Conservation (phyloP, 1,140 invertebrate species). For the Glossosoma conforme region DNA sequence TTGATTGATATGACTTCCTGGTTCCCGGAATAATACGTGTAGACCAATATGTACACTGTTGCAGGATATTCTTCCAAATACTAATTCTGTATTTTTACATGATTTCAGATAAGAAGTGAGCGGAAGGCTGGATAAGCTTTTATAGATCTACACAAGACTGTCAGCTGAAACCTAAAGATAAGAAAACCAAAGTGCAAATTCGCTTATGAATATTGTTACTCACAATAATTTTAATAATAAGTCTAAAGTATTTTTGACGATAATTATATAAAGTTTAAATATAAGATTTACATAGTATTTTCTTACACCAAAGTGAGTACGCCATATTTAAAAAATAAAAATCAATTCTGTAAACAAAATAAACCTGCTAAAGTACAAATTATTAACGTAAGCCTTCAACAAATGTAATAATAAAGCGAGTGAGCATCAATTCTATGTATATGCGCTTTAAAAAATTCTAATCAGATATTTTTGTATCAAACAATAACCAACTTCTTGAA, state of each 20-base stretch:
- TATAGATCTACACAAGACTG: slow-evolving; percentile 24
- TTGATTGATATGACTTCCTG: too few species aligned
- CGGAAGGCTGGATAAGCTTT: too few species aligned
- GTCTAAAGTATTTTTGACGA: slow-evolving; percentile 23
- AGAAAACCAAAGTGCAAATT: slow-evolving; percentile 32
- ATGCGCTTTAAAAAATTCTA: slow-evolving; percentile 25
- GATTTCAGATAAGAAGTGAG: too few species aligned
- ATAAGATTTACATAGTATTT: slow-evolving; percentile 12
- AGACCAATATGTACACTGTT: too few species aligned
- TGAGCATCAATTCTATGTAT: slow-evolving; percentile 8
- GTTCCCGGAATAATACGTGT: too few species aligned
- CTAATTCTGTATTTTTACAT: too few species aligned
- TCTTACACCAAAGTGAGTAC: slow-evolving; percentile 22
- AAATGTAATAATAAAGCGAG: slow-evolving; percentile 16
- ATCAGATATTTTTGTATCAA: slow-evolving; percentile 28
- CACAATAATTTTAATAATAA: slow-evolving; percentile 21
- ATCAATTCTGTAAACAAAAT: slow-evolving; percentile 7
- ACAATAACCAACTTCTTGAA: slow-evolving; percentile 4
- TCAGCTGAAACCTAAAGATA: slow-evolving; percentile 16
- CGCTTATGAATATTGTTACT: slow-evolving; percentile 30
- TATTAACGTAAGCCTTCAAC: slow-evolving; percentile 21
- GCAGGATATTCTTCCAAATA: too few species aligned
- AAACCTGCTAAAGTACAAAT: slow-evolving; percentile 31
- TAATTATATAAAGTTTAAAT: slow-evolving; percentile 5
- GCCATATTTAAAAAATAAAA: slow-evolving; percentile 22